Evolutionary conservation across 2,797 vertebrate genomes (phyloP), one percentile per base, ranked within the genome.

Genomic region (Peromyscus aztecus): DNA sequence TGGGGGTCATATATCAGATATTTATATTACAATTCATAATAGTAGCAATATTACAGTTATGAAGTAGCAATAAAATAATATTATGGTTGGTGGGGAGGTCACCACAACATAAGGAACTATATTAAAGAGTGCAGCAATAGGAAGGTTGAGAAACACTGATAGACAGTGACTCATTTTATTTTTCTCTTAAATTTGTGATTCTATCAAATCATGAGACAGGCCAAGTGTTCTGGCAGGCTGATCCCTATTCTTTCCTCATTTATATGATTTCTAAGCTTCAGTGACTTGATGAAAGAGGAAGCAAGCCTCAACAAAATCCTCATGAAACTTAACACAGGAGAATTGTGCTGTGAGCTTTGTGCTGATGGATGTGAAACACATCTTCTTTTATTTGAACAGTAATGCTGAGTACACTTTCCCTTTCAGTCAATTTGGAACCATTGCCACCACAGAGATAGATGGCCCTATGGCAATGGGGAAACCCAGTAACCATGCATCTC

Each of bases 381-480:
- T 78, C 83, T 71, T 78, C 83, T 65, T 96, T 29, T n/a, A 82
- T 29, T 59, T 76, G 27, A 83, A 80, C 24, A 95, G 46, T 63
- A 43, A 73, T 57, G 11, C 61, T 34, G 27, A 61, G 78, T 65
- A 92, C 31, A 55, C 69, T 73, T 77, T 69, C n/a, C 7, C 31
- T 61, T 55, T 92, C 29, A 14, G 46, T 34, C 61, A 65, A 4
- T 2, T 61, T 21, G 16, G 11, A 95, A 95, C 57, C 37, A 89
- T 17, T 57, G 29, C n/a, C 16, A 40, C 19, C 43, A 91, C 29
- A 78, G 75, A 94, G 17, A 24, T 1, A 84, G 40, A 69, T 8
- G n/a, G 34, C 52, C 31, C 73, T 16, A 87, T 4, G 11, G 37
- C 46, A 65, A 21, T 0, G 2, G 24, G 24, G n/a, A 77, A 94